phyloP scores from a whole-genome alignment of 2,113 vertebrate species.

The Cyrtonyx montezumae region DNA sequence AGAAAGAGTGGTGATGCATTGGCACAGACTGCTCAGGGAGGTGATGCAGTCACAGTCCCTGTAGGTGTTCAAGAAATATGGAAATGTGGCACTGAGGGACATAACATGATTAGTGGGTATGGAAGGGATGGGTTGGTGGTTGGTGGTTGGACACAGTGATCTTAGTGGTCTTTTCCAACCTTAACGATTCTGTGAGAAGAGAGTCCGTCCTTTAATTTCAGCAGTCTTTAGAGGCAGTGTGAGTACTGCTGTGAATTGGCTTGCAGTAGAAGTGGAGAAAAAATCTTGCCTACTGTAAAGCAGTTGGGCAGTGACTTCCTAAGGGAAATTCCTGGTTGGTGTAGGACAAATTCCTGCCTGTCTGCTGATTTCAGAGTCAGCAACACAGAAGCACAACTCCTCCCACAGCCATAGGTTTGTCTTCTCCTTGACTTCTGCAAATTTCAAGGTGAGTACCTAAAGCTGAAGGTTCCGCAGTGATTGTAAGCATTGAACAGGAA shows the following conservation, averaged over 20 bases:
- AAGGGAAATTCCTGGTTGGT: neutral
- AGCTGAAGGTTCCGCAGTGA: neutral
- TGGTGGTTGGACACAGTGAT: too few relatives aligned
- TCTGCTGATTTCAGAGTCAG: neutral
- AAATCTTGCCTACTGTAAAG: neutral
- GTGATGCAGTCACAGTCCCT: too few relatives aligned
- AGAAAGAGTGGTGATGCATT: too few relatives aligned
- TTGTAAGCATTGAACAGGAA: neutral
- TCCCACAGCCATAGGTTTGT: neutral
- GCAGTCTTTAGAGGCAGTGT: neutral
- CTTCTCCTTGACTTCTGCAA: neutral
- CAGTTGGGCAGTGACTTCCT: neutral
- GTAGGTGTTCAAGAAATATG: too few relatives aligned
- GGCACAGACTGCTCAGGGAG: too few relatives aligned
- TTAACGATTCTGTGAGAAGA: neutral
- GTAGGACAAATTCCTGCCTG: neutral
- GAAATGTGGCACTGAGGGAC: too few relatives aligned
- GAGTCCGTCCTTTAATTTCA: neutral
- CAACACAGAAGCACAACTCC: rapidly evolving
- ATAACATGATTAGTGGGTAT: too few relatives aligned
- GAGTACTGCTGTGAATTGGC: neutral
- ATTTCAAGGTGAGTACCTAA: neutral
- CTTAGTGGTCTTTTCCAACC: too few relatives aligned
- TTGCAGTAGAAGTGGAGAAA: rapidly evolving
- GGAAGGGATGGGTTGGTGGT: too few relatives aligned